Evolutionary conservation across 2,797 vertebrate genomes (phyloP).

Genomic region (Ctenosaura bakeri): DNA sequence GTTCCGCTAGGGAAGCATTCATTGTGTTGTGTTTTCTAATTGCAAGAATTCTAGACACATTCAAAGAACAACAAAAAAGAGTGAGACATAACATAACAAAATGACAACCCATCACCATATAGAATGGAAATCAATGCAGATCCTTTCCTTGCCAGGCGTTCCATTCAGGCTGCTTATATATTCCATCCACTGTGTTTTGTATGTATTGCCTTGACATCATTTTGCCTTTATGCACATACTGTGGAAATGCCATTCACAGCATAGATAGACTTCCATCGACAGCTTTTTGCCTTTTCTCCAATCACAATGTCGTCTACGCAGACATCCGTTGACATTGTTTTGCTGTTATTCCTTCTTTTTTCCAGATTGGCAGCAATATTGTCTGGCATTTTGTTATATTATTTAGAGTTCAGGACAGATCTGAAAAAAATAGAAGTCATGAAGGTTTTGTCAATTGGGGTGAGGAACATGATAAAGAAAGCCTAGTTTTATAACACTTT

Average conservation of each 20-base stretch:
- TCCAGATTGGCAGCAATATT: slow-evolving; percentile 65
- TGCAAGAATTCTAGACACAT: slow-evolving; percentile 59
- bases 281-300: slow-evolving; percentile 72
- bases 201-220: slow-evolving; percentile 67
- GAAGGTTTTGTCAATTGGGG: not conserved
- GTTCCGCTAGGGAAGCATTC: not conserved
- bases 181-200: slow-evolving; percentile 66
- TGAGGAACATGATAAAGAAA: not conserved
- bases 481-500: not conserved
- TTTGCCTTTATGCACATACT: slow-evolving; percentile 73
- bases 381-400: slow-evolving; percentile 69
- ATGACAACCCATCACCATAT: slow-evolving; percentile 69
- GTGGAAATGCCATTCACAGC: slow-evolving; percentile 65
- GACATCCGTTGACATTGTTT: slow-evolving; percentile 71
- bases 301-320: slow-evolving; percentile 69
- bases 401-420: slow-evolving; percentile 46
- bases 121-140: slow-evolving; percentile 67
- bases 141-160: slow-evolving; percentile 68
- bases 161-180: slow-evolving; percentile 68
- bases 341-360: slow-evolving; percentile 58
- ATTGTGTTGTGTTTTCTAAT: not conserved
- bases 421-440: not conserved
- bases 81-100: slow-evolving; percentile 69
- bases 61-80: slow-evolving; percentile 59
- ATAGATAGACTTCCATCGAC: slow-evolving; percentile 67